Conservation (phyloP, 2,888 invertebrate genomes). For the Sussaba pulchella region DNA sequence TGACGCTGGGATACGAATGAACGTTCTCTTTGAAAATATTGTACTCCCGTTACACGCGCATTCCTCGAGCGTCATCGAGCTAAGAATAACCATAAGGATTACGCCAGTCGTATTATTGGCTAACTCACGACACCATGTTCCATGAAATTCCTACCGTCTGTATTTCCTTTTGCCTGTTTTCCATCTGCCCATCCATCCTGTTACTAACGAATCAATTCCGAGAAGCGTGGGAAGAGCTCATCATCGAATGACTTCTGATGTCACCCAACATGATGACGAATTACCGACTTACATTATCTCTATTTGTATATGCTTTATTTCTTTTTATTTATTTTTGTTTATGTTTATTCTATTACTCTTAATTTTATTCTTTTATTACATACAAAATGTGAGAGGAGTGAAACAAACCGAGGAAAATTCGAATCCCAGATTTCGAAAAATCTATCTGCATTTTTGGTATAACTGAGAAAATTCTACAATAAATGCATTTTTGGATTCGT, state of each 20-base stretch:
- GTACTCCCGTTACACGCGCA: slow-evolving; percentile 69
- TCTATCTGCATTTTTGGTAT: too few relatives aligned
- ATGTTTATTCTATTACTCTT: background rate
- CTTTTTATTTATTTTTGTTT: slow-evolving; percentile 2
- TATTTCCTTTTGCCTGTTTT: slow-evolving; percentile 2
- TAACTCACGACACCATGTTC: slow-evolving; percentile 56
- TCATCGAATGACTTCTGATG: slow-evolving; percentile 47
- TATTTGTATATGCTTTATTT: too few relatives aligned
- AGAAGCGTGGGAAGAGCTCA: slow-evolving; percentile 56
- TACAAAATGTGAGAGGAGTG: too few relatives aligned
- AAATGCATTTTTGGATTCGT: too few relatives aligned
- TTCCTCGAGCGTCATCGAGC: slow-evolving; percentile 74
- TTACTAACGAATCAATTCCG: slow-evolving; percentile 34
- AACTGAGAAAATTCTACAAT: too few relatives aligned
- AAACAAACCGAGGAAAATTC: too few relatives aligned
- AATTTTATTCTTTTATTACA: too few relatives aligned
- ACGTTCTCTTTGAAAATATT: slow-evolving; percentile 55
- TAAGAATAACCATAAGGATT: slow-evolving; percentile 71
- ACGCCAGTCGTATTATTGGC: slow-evolving; percentile 68
- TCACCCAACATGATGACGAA: slow-evolving; percentile 4
- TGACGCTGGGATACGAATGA: slow-evolving; percentile 52
- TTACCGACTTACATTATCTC: slow-evolving; percentile 6
- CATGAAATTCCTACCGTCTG: slow-evolving; percentile 30
- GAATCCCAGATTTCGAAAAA: too few relatives aligned
- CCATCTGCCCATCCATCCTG: slow-evolving; percentile 21